Conservation (phyloP, 2,888 invertebrate species). For the Harmothoe impar region DNA sequence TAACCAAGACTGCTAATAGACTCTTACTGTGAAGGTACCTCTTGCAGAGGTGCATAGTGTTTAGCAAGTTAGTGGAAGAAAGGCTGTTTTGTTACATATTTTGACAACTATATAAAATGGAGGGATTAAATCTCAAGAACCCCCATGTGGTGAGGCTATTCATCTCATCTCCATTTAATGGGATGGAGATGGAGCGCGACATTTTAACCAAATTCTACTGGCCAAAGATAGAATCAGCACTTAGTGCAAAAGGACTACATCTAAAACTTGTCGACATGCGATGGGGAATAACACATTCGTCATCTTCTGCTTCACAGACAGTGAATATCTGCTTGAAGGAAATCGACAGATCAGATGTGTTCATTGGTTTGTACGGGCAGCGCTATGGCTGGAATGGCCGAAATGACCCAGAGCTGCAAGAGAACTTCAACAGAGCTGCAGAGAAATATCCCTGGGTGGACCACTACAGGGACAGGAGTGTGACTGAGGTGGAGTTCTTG, state of each 20-base stretch:
- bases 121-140: conserved; percentile 72
- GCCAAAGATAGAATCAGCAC: conserved; percentile 78
- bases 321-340: conserved; percentile 81
- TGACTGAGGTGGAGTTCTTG: conserved; percentile 81
- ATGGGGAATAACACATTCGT: conserved; percentile 82
- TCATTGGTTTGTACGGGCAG: conserved; percentile 82
- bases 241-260: conserved; percentile 66
- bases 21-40: too few species aligned
- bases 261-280: conserved; percentile 77
- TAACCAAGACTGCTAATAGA: too few species aligned
- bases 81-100: too few species aligned
- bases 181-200: conserved; percentile 83
- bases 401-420: conserved; percentile 76
- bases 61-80: too few species aligned
- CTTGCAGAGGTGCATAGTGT: too few species aligned
- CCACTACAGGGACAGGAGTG: conserved; percentile 77
- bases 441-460: conserved; percentile 78
- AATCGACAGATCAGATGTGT: conserved; percentile 80
- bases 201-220: conserved; percentile 81
- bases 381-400: conserved; percentile 81
- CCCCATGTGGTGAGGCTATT: conserved; percentile 77
- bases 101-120: too few species aligned
- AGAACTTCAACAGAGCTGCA: conserved; percentile 79
- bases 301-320: conserved; percentile 77
- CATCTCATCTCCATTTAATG: conserved; percentile 83